Base-by-base conservation (phyloP, 2,797 vertebrate genomes). In the Falco cherrug region DNA sequence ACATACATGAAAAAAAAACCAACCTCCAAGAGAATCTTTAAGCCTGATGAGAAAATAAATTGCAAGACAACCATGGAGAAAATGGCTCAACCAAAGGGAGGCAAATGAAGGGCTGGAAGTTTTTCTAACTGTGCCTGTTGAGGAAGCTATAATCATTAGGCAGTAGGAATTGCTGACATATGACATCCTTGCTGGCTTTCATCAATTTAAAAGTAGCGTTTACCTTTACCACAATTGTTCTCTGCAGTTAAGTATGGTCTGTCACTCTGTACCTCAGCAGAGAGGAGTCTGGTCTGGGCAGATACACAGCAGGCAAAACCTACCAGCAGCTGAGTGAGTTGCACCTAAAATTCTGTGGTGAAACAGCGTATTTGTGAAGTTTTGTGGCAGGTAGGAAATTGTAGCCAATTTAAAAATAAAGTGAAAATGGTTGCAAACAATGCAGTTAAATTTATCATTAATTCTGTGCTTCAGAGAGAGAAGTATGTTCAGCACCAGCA, bases 61-160 rank as follows among this genome's bases (percentile, higher is more conserved):
- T 71, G 51, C 33, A 84, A 47, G 48, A 94, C 92, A 81, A 75
- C 28, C 11, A 6, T 68, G 43, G 73, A 87, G 82, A 95, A 94
- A 94, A 96, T 75, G 5, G n/a, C 39, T 96, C 0, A 0, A 59
- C 61, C 35, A 88, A 84, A 51, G 85, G 39, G 59, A 94, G 69
- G 33, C 48, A 92, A 96, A 88, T 91, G 43, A 93, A 89, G 81
- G 59, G 13, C 50, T 94, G 10, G 28, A 77, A 63, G 11, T 78
- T 71, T 57, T 75, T 78, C 84, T 75, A 45, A 54, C 81, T 82
- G 77, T 89, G 81, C 31, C 43, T 86, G 8, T 70, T 87, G 47
- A 86, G 64, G 74, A 96, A 93, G 56, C 76, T 96, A 3, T 93
- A 93, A 93, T 93, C 48, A 53, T 92, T 81, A 85, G 86, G 84